phyloP scores from a whole-genome alignment of 2,797 vertebrate genomes.

The Picus viridis region DNA sequence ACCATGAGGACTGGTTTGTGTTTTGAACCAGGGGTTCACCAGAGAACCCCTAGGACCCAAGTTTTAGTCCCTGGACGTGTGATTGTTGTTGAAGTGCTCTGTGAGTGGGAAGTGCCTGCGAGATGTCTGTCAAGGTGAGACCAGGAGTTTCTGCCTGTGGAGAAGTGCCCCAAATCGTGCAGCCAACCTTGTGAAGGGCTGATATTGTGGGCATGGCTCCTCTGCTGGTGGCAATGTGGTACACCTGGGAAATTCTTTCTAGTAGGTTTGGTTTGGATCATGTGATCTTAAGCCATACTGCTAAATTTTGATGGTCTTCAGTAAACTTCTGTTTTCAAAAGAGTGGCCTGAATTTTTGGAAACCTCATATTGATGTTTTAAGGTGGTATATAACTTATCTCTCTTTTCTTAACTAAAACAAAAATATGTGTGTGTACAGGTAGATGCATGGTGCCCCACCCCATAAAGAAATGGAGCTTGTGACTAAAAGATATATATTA shows the following conservation, averaged over 20 bases:
- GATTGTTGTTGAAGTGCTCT: background rate
- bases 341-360: background rate
- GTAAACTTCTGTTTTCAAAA: background rate
- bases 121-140: background rate
- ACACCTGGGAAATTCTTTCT: background rate
- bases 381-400: too few relatives aligned
- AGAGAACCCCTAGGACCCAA: background rate
- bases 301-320: background rate
- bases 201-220: accelerated
- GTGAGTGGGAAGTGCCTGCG: background rate
- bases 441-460: too few relatives aligned
- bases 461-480: too few relatives aligned
- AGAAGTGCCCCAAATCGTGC: background rate
- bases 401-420: too few relatives aligned
- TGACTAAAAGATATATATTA: too few relatives aligned
- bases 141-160: background rate
- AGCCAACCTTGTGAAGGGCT: background rate
- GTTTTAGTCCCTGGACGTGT: background rate
- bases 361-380: background rate
- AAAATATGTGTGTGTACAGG: too few relatives aligned
- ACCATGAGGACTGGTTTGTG: background rate
- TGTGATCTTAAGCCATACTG: background rate
- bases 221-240: background rate
- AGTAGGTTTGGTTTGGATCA: background rate
- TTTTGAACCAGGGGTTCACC: background rate